Base-by-base conservation (phyloP, 2,888 invertebrate species). In the Bimastos eiseni region DNA sequence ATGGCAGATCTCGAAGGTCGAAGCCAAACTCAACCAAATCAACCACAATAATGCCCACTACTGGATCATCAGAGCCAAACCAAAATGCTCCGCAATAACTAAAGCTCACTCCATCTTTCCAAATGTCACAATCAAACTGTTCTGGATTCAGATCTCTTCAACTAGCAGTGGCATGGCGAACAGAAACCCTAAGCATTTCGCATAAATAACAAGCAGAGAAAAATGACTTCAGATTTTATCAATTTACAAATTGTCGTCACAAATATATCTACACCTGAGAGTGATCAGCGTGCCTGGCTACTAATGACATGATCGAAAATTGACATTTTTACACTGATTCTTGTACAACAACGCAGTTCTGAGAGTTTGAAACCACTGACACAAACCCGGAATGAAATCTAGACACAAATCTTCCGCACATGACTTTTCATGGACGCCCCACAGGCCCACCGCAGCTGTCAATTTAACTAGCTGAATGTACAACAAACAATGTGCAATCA, bases 211-310 rank as follows among this genome's bases (percentile, higher is more conserved):
- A 70, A 70, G n/a, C n/a, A 70, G 6, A n/a, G n/a, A 30, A 70
- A 70, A 70, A 70, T 70, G 70, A 70, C 70, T 70, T 70, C 30
- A 70, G n/a, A 70, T 70, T n/a, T 30, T 13, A 70, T n/a, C 70
- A 70, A n/a, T 70, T 70, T 70, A 70, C 70, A 70, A 70, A 70
- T 70, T n/a, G 70, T 70, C 70, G 30, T 70, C n/a, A 70, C 70
- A 8, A 70, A 70, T 70, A 49, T 49, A 70, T 70, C 70, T 70
- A 70, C 70, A 70, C 70, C 70, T 70, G 70, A 70, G 70, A 30
- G 70, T 70, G 70, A 70, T 70, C n/a, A 70, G 70, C 13, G 70
- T n/a, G 70, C 70, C 17, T n/a, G 6, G 70, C 30, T 70, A 70
- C 70, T n/a, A 70, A 70, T 70, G 70, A n/a, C 70, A 70, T n/a